phyloP scores from a whole-genome alignment of 1,140 invertebrate genomes.

The Nebria ingens region DNA sequence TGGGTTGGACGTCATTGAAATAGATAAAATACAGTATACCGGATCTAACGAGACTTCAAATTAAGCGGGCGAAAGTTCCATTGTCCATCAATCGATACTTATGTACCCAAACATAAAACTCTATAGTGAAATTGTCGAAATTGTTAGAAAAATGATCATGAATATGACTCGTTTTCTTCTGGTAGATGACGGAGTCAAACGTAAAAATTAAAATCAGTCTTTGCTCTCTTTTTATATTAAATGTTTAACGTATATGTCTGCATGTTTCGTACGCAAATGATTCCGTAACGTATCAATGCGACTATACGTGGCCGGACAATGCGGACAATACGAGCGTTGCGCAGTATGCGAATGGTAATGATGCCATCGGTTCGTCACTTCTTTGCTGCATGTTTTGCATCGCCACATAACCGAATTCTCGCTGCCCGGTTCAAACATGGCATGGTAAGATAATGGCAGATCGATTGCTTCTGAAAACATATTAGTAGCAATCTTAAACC shows the following conservation, averaged over 20 bases:
- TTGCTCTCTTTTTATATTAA: background rate
- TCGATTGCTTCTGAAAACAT: constrained; percentile 5
- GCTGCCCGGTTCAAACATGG: constrained; percentile 63
- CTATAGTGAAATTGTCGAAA: too few relatives aligned
- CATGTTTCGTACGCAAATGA: constrained; percentile 65
- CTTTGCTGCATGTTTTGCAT: constrained; percentile 71
- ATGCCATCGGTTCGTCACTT: constrained; percentile 78
- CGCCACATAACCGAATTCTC: constrained; percentile 58
- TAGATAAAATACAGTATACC: too few relatives aligned
- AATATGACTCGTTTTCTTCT: too few relatives aligned
- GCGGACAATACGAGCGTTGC: constrained; percentile 66
- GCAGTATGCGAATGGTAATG: constrained; percentile 74
- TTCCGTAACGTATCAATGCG: constrained; percentile 70
- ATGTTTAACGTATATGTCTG: constrained; percentile 43
- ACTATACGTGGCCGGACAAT: constrained; percentile 75
- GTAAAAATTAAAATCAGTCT: too few relatives aligned
- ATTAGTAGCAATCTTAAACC: too few relatives aligned
- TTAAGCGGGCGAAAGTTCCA: too few relatives aligned
- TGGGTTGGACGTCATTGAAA: too few relatives aligned
- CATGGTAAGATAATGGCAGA: constrained; percentile 54
- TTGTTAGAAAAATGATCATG: too few relatives aligned
- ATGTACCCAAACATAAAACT: too few relatives aligned
- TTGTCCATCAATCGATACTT: too few relatives aligned
- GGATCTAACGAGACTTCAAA: too few relatives aligned
- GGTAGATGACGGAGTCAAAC: too few relatives aligned